phyloP scores from a whole-genome alignment of 2,113 vertebrate genomes.

The Colinus virginianus region DNA sequence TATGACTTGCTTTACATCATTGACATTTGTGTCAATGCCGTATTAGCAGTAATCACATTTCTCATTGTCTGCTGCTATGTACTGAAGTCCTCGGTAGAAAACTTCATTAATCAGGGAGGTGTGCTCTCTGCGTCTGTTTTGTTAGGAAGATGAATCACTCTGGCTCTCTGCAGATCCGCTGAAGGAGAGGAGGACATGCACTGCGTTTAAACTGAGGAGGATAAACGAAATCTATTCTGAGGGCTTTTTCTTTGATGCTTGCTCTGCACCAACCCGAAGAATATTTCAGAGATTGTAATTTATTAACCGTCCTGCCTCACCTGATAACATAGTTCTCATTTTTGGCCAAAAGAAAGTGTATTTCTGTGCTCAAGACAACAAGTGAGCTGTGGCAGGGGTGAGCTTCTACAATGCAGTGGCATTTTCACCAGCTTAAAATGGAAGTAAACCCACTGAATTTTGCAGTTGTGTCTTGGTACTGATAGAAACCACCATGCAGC shows the following conservation, averaged over 20 bases:
- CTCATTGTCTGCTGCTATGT: slow-evolving; percentile 45
- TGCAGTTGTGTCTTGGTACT: not conserved
- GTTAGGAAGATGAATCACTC: slow-evolving; percentile 43
- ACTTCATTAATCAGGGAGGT: slow-evolving; percentile 49
- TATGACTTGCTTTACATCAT: not conserved
- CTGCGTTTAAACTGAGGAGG: not conserved
- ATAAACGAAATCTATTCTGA: not conserved
- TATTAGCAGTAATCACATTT: slow-evolving; percentile 39
- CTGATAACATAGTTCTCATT: not conserved
- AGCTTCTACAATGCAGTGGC: not conserved
- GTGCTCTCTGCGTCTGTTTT: not conserved
- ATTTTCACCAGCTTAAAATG: not conserved
- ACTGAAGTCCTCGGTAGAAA: not conserved
- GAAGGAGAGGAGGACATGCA: not conserved
- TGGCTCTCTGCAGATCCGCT: not conserved
- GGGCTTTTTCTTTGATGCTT: not conserved
- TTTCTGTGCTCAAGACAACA: not conserved
- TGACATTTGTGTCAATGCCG: slow-evolving; percentile 24
- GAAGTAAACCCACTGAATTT: not conserved
- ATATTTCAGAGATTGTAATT: not conserved
- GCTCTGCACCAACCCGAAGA: not conserved
- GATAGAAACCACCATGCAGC: not conserved
- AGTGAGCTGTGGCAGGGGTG: not conserved
- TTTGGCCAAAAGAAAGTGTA: not conserved
- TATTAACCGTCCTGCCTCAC: not conserved